Percentiles rank a stretch among this genome's conserved stretches.
phyloP scores from a whole-genome alignment of 2,888 invertebrate species.

The Watsonalla cultraria region DNA sequence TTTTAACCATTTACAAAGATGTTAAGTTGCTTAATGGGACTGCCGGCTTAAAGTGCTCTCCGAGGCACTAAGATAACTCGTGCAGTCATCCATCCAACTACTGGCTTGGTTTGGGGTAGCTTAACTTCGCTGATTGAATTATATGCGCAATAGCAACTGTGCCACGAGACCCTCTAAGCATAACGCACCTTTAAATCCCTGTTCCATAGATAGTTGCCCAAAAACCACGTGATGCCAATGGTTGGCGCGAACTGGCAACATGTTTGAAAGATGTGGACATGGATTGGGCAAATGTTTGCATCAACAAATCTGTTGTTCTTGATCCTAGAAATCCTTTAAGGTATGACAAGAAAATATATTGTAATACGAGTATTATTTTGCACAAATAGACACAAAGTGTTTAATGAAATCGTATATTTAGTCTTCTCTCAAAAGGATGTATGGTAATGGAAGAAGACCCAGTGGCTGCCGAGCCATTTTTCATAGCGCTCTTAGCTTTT shows the following conservation, averaged over 20 bases:
- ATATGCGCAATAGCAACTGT: too few species aligned
- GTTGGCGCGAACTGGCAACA: slow-evolving; percentile 62
- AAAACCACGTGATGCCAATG: slow-evolving; percentile 33
- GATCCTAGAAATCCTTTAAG: slow-evolving; percentile 56
- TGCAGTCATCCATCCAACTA: too few species aligned
- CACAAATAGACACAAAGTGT: neutral
- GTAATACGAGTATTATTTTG: neutral
- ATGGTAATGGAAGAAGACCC: slow-evolving; percentile 49
- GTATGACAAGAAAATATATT: slow-evolving; percentile 27
- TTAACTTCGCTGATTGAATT: too few species aligned
- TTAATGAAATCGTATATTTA: slow-evolving; percentile 14
- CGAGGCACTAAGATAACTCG: too few species aligned
- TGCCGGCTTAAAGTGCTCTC: too few species aligned
- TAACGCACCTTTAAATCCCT: neutral
- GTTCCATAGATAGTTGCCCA: slow-evolving; percentile 35
- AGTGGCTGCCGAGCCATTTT: slow-evolving; percentile 54
- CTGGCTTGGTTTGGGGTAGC: too few species aligned
- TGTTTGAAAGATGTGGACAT: slow-evolving; percentile 52
- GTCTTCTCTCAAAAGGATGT: slow-evolving; percentile 55
- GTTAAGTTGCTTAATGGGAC: too few species aligned
- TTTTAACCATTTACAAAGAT: too few species aligned
- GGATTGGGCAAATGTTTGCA: slow-evolving; percentile 54
- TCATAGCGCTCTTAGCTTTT: slow-evolving; percentile 42
- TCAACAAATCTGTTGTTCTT: slow-evolving; percentile 47
- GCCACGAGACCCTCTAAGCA: too few species aligned